Percentiles rank a stretch among this genome's conserved stretches.
Conservation (phyloP, 1,140 invertebrate genomes). For the Archivesica marissinica region DNA sequence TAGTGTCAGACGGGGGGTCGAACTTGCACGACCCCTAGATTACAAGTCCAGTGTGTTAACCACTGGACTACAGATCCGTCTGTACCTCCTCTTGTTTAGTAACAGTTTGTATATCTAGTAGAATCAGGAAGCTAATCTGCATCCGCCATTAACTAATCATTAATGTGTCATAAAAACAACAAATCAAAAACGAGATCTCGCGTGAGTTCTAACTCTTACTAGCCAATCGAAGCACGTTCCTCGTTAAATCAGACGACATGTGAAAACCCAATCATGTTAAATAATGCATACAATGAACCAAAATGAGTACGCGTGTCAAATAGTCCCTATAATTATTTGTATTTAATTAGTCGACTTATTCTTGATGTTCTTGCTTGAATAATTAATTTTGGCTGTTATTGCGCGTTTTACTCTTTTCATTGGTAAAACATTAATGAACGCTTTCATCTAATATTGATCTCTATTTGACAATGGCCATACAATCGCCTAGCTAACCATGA, state of each 20-base stretch:
- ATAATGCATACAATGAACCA: not conserved
- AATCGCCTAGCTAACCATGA: slow-evolving; percentile 22
- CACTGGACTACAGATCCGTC: too few species aligned
- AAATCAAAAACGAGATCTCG: slow-evolving; percentile 5
- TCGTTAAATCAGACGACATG: not conserved
- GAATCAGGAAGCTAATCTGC: not conserved
- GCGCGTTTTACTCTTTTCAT: not conserved
- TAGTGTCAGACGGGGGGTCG: too few species aligned
- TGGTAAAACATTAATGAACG: slow-evolving; percentile 30
- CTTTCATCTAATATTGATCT: slow-evolving; percentile 30
- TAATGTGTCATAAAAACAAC: not conserved
- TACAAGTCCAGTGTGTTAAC: not conserved
- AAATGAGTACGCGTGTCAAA: not conserved
- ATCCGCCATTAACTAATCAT: not conserved
- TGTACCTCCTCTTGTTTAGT: not conserved
- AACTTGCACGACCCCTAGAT: not conserved
- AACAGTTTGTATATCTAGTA: not conserved
- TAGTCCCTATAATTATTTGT: slow-evolving; percentile 7
- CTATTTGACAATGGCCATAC: not conserved
- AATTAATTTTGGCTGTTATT: slow-evolving; percentile 23
- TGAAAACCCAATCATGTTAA: not conserved
- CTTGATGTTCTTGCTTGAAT: slow-evolving; percentile 29
- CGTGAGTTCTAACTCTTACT: not conserved
- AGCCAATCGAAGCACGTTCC: not conserved
- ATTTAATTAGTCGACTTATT: not conserved